Evolutionary conservation across 2,888 invertebrate species (phyloP), one percentile per base, ranked within the genome.

Genomic region (Euclidia mi): DNA sequence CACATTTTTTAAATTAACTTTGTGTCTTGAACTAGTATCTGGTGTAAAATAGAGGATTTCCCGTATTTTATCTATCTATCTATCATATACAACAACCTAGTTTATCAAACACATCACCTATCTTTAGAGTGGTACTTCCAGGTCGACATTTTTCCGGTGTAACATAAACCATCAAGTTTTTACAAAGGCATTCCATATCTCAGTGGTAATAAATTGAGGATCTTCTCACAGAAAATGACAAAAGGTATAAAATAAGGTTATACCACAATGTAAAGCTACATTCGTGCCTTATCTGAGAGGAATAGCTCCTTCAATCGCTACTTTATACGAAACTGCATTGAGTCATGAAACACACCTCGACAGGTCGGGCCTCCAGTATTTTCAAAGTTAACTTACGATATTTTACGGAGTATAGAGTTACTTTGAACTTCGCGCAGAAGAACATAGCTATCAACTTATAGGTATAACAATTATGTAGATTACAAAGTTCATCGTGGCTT

Each of bases 171-270:
- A 59, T 67, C 20, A 58, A 67, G 53, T 63, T 63, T 55, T 62
- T 62, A 63, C 57, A 42, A 65, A 64, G 46, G 64, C 46, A 60
- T 57, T 69, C 42, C 64, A 60, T 65, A 65, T 72, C 66, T 66
- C 55, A 62, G 49, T 49, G 18, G 64, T 71, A 71, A 68, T 80
- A 78, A 79, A 82, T 79, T 61, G 65, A 63, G 68, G 72, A 71
- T 78, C 71, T 70, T 60, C 61, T 63, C 66, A 56, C 56, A 51
- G 53, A 74, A 72, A 68, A 76, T 73, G 76, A 63, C 76, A 72
- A 71, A 71, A 74, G 62, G 57, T 71, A 75, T 80, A 78, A 79
- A 78, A 68, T 71, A 78, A 68, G 69, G 78, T 77, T 79, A 81
- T 77, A 57, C 47, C 50, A 64, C 76, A 71, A 43, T 67, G 73